These are phyloP conservation scores for Sinohyriopsis cumingii DNA, from an alignment of 2,888 invertebrate genomes.

Conservation along the genomic window DNA sequence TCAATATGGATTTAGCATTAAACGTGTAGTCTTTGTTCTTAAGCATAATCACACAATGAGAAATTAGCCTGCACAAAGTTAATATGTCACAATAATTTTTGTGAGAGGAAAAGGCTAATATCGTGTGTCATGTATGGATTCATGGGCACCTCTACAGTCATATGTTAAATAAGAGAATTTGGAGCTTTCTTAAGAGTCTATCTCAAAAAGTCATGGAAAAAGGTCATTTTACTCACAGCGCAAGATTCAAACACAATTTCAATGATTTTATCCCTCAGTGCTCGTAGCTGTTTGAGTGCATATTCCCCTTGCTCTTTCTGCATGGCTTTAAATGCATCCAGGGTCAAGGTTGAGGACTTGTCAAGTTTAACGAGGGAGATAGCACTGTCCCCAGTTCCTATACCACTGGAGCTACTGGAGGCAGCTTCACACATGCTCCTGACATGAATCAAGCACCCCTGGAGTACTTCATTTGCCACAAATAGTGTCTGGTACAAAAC, in stretches of 20 bases:
- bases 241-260: conserved; percentile 69
- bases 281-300: conserved; percentile 56
- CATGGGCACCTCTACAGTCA: too few relatives aligned
- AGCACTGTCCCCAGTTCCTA: conserved; percentile 49
- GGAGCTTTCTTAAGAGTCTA: too few relatives aligned
- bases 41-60: too few relatives aligned
- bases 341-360: conserved; percentile 53
- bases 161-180: too few relatives aligned
- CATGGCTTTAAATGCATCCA: conserved; percentile 59
- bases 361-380: conserved; percentile 62
- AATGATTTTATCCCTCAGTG: conserved; percentile 62
- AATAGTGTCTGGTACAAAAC: conserved; percentile 61
- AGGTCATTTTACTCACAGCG: conserved; percentile 60
- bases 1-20: too few relatives aligned
- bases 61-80: too few relatives aligned
- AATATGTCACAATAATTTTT: too few relatives aligned
- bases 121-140: too few relatives aligned
- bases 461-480: conserved; percentile 68
- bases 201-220: background rate
- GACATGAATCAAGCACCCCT: conserved; percentile 69
- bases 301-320: conserved; percentile 56
- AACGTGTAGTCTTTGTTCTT: too few relatives aligned
- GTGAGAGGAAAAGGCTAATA: too few relatives aligned
- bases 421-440: conserved; percentile 67
- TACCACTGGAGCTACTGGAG: conserved; percentile 52